Evolutionary conservation across 2,113 vertebrate genomes (phyloP).

Genomic region (Cranoglanis bouderius): DNA sequence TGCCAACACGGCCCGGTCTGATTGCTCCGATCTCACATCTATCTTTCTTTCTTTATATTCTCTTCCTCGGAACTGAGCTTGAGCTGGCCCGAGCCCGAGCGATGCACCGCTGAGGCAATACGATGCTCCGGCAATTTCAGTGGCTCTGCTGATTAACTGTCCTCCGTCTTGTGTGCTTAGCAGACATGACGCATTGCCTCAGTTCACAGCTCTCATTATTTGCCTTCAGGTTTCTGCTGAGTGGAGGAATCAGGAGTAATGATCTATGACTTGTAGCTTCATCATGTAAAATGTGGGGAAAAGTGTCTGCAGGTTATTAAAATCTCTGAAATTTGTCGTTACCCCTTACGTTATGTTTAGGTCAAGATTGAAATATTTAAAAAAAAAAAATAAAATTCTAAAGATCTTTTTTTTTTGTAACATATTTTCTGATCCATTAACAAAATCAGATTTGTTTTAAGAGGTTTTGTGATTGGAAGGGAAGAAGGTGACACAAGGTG

Average conservation of each 20-base stretch:
- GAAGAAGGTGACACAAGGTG: background rate
- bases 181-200: constrained; percentile 7
- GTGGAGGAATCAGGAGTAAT: background rate
- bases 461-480: background rate
- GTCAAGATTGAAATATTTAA: background rate
- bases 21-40: background rate
- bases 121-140: background rate
- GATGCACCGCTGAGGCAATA: background rate
- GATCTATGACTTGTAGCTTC: background rate
- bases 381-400: background rate
- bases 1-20: constrained; percentile 34
- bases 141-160: constrained; percentile 1
- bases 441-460: background rate
- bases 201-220: constrained; percentile 22
- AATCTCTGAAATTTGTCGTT: background rate
- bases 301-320: background rate
- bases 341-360: background rate
- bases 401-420: background rate
- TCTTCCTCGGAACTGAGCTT: background rate
- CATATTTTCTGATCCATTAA: background rate
- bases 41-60: background rate
- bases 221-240: constrained; percentile 34
- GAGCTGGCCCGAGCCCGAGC: background rate
- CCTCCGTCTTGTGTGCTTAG: constrained; percentile 12
- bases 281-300: constrained; percentile 13